Base-by-base conservation (phyloP, 2,113 vertebrate genomes). In the Ceyx margarethae region DNA sequence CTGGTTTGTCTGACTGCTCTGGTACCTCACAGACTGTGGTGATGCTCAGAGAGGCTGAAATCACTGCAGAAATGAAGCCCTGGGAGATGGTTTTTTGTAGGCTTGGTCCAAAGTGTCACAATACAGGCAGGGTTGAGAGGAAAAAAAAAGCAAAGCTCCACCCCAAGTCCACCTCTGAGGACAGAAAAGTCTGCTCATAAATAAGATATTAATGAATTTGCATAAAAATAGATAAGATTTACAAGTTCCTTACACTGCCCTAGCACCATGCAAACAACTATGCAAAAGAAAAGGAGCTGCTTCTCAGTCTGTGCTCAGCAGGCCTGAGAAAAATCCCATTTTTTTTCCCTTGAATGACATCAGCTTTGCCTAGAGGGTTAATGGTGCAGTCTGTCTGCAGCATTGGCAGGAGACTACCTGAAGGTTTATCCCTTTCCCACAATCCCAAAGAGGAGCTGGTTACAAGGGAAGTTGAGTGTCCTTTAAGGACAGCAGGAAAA, bases 301-400 rank as follows among this genome's bases (percentile, higher is more conserved):
- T 81, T 42, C 61, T 28, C 46, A 21, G 42, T 6, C 83, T 37
- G 1, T 9, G 14, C 37, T 31, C 90, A 69, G 72, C 53, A 80
- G 43, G 57, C 20, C n/a, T 58, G 37, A 64, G 62, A 40, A 71
- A 81, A 84, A 61, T 2, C 5, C 5, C 4, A 8, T 33, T n/a
- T 45, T 85, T 40, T 64, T 13, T 37, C 69, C 88, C 72, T 72
- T 68, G 80, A 61, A 67, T 80, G 85, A 76, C 72, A 92, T 68
- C 90, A 89, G 76, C 76, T 87, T 65, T 90, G 92, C 71, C 83
- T 77, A 61, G 35, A 71, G 90, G 80, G 83, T 82, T 82, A 67
- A 76, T 85, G 92, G 90, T 85, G 90, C 90, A 88, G 87, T 82
- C 67, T 88, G 17, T 61, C 83, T 90, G 92, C 92, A 92, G 92